Base-by-base conservation (phyloP, 2,113 vertebrate species). In the Galemys pyrenaicus region DNA sequence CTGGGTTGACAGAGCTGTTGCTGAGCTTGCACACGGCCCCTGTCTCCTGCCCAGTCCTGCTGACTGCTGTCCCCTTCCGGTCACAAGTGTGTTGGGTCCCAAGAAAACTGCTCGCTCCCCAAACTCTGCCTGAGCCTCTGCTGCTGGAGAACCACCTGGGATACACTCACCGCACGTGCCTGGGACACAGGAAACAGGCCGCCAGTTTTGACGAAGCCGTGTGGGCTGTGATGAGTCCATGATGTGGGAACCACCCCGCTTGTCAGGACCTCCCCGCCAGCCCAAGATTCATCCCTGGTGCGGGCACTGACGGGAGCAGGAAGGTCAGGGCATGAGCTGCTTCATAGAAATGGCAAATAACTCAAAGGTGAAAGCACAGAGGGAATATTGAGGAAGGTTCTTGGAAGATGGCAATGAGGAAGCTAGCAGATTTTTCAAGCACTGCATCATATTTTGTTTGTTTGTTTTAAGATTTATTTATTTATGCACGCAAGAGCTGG, bases 401-500 rank as follows among this genome's bases (percentile, higher is more conserved):
- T 28, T 20, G 79, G 49, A 26, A 82, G 64, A 56, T 0, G 5
- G 2, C 17, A 16, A 6, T 0, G 13, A 77, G 41, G 44, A 81
- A 64, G 90, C 64, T 3, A 5, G 82, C 3, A 12, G 4, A 10
- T 46, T 2, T 41, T 49, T 16, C 89, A 26, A 28, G 78, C 8
- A 7, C 19, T 1, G 5, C 11, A 3, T 68, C 13, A 0, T 39
- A 32, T 67, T 62, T 75, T n/a, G n/a, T n/a, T n/a, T n/a, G n/a
- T n/a, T n/a, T n/a, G n/a, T n/a, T n/a, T n/a, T n/a, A n/a, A n/a
- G n/a, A n/a, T n/a, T n/a, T n/a, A n/a, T n/a, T n/a, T n/a, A n/a
- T n/a, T n/a, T n/a, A n/a, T n/a, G n/a, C n/a, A n/a, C n/a, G n/a
- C n/a, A n/a, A n/a, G n/a, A n/a, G n/a, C n/a, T n/a, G n/a, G n/a